phyloP scores from a whole-genome alignment of 2,797 vertebrate species.

The Pseudomugil tenellus region DNA sequence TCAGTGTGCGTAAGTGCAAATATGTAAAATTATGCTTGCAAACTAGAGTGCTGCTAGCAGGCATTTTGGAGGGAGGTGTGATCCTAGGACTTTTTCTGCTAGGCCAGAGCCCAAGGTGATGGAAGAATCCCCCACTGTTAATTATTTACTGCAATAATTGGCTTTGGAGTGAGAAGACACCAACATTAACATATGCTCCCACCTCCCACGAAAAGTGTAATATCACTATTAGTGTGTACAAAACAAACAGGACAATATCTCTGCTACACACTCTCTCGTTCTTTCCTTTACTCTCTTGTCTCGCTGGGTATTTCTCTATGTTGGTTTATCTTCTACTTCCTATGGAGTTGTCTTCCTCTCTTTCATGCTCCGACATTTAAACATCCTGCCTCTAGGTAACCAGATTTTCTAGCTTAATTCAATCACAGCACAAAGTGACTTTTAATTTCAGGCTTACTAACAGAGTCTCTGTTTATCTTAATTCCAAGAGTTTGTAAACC shows the following conservation, averaged over 20 bases:
- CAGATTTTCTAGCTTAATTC: slow-evolving; percentile 40
- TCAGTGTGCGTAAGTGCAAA: slow-evolving; percentile 24
- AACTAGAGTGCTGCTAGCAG: slow-evolving; percentile 27
- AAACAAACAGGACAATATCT: slow-evolving; percentile 56
- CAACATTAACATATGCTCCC: slow-evolving; percentile 61
- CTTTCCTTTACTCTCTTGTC: slow-evolving; percentile 17
- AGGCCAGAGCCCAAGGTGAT: slow-evolving; percentile 54
- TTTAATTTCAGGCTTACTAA: slow-evolving; percentile 40
- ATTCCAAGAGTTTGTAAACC: slow-evolving; percentile 30
- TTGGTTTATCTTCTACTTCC: slow-evolving; percentile 21
- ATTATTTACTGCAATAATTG: slow-evolving; percentile 79
- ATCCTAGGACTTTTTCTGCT: slow-evolving; percentile 40
- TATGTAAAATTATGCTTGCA: no score
- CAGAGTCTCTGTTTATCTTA: slow-evolving; percentile 31
- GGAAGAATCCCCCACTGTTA: slow-evolving; percentile 65
- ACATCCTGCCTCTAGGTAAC: slow-evolving; percentile 27
- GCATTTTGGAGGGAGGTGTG: slow-evolving; percentile 37
- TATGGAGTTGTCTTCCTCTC: slow-evolving; percentile 1
- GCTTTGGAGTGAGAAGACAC: slow-evolving; percentile 72
- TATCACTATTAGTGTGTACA: slow-evolving; percentile 52
- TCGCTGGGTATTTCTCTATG: slow-evolving; percentile 11
- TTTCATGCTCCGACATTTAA: slow-evolving; percentile 19
- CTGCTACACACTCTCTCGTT: slow-evolving; percentile 13
- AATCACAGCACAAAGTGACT: slow-evolving; percentile 35
- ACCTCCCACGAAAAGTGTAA: slow-evolving; percentile 62